Evolutionary conservation across 2,113 vertebrate species (phyloP).

Genomic region (Mobula birostris): DNA sequence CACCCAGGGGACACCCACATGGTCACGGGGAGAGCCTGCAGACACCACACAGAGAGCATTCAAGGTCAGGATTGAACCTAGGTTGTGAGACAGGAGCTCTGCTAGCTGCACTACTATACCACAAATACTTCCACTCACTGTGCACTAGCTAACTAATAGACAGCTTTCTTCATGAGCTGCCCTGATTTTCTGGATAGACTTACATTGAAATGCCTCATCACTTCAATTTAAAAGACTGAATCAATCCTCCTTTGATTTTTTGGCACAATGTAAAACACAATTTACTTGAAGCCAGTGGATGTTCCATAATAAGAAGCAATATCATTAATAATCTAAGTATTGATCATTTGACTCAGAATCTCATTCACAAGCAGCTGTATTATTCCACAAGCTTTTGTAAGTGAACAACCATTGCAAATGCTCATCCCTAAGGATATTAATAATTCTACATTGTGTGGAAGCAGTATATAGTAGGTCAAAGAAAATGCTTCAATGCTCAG

Average conservation of each 20-base stretch:
- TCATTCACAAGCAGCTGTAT: not conserved
- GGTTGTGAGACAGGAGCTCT: no score
- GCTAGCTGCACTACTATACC: no score
- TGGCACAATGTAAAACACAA: not conserved
- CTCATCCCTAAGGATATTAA: not conserved
- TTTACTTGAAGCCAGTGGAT: not conserved
- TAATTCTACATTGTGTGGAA: no score
- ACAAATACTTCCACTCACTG: no score
- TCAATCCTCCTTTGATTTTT: not conserved
- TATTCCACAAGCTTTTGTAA: not conserved
- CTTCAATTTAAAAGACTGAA: not conserved
- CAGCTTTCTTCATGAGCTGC: not conserved
- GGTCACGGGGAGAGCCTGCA: no score
- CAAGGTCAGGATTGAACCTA: no score
- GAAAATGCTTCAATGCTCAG: no score
- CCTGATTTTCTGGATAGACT: not conserved
- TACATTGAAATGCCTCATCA: not conserved
- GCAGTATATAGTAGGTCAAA: no score
- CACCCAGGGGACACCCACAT: no score
- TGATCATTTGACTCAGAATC: not conserved
- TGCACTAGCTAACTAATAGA: no score
- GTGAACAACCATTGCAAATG: not conserved
- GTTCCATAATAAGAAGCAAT: not conserved
- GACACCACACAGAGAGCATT: no score
- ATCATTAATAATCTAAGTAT: no score